phyloP scores from a whole-genome alignment of 2,797 vertebrate genomes.

The Apodemus agrarius region DNA sequence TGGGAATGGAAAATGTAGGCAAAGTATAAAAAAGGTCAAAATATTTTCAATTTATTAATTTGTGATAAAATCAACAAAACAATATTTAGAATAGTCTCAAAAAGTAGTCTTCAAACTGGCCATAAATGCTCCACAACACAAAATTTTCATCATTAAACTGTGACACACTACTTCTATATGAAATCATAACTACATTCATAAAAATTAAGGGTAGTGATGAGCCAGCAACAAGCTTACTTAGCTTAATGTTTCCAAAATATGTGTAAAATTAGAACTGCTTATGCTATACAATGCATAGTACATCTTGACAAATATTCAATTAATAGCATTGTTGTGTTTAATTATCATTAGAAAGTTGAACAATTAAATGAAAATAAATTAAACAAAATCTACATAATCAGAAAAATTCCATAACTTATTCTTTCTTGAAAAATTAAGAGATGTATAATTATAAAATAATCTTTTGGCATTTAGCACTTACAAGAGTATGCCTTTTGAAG shows the following conservation, averaged over 20 bases:
- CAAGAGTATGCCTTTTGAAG: neutral
- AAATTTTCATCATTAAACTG: neutral
- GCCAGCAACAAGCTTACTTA: neutral
- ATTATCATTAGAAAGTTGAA: neutral
- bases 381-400: neutral
- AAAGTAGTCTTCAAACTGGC: neutral
- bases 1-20: slow-evolving; percentile 17
- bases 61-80: slow-evolving; percentile 26
- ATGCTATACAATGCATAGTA: neutral
- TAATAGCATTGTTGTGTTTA: neutral
- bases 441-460: neutral
- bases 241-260: slow-evolving; percentile 18
- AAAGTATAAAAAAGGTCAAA: slow-evolving; percentile 32
- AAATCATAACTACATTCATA: neutral
- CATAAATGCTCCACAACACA: slow-evolving; percentile 15
- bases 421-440: slow-evolving; percentile 7
- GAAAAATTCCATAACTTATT: slow-evolving; percentile 11
- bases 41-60: neutral
- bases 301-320: neutral
- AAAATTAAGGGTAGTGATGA: neutral
- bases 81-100: neutral
- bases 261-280: neutral
- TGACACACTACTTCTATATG: neutral
- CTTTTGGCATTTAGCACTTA: slow-evolving; percentile 13
- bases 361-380: slow-evolving; percentile 8